Evolutionary conservation across 2,113 vertebrate genomes (phyloP).

Genomic region (Neolamprologus ventralis): DNA sequence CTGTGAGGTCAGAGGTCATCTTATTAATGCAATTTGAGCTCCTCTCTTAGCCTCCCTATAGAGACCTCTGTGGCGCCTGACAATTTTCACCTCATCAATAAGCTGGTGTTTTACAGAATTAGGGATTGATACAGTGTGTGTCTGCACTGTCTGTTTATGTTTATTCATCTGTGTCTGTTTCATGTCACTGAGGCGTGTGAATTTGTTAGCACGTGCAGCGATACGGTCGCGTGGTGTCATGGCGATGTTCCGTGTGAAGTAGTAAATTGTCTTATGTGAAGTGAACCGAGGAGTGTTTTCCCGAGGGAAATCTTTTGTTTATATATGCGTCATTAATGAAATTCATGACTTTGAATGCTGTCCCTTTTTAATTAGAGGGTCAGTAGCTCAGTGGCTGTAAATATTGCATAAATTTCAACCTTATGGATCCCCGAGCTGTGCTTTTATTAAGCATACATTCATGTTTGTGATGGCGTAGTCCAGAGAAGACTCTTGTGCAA

Average conservation of each 20-base stretch:
- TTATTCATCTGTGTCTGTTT: conserved; percentile 1
- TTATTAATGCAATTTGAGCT: conserved; percentile 34
- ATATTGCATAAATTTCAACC: neutral
- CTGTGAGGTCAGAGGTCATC: conserved; percentile 30
- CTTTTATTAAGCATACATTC: neutral
- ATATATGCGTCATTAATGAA: conserved; percentile 33
- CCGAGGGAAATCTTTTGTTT: conserved; percentile 4
- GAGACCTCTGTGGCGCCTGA: conserved; percentile 20
- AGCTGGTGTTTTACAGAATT: neutral
- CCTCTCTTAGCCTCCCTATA: neutral
- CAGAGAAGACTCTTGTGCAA: neutral
- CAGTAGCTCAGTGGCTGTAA: conserved; percentile 2
- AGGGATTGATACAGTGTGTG: neutral
- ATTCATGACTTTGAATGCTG: neutral
- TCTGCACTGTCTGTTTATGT: neutral
- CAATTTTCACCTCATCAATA: conserved; percentile 25
- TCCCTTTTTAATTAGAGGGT: conserved; percentile 17
- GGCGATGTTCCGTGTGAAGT: neutral
- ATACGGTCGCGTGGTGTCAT: neutral
- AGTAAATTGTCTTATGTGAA: conserved; percentile 20
- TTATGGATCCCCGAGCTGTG: neutral
- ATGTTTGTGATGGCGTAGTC: neutral
- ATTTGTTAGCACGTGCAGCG: neutral
- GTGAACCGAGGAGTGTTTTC: conserved; percentile 20
- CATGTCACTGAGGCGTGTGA: neutral